Conservation (phyloP, 2,113 vertebrate species). For the Myxocyprinus asiaticus region DNA sequence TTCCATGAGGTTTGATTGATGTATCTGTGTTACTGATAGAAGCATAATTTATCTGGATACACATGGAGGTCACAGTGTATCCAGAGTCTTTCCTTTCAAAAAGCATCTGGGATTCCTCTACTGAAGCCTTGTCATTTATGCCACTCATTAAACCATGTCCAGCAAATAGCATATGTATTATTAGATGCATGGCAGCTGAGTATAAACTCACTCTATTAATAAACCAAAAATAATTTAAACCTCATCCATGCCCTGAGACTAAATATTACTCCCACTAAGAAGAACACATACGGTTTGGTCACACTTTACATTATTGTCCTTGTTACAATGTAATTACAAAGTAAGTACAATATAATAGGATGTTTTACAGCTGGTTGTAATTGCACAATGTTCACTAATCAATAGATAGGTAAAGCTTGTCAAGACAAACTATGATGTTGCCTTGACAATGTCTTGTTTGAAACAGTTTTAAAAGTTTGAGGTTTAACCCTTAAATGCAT, state of each 20-base stretch:
- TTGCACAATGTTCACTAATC: too few relatives aligned
- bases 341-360: too few relatives aligned
- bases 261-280: constrained; percentile 31
- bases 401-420: too few relatives aligned
- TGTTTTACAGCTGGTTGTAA: too few relatives aligned
- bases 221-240: constrained; percentile 61
- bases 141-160: constrained; percentile 46
- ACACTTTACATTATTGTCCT: neutral
- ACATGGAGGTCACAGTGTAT: constrained; percentile 27
- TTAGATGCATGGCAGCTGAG: constrained; percentile 71
- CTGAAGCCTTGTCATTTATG: constrained; percentile 54
- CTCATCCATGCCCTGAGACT: constrained; percentile 28
- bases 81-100: constrained; percentile 41
- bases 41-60: constrained; percentile 49
- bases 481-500: too few relatives aligned
- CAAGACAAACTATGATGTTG: too few relatives aligned
- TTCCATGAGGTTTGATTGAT: constrained; percentile 41
- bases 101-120: constrained; percentile 49
- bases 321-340: neutral
- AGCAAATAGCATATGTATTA: constrained; percentile 59
- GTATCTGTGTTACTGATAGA: neutral
- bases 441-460: too few relatives aligned
- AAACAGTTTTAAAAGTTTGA: too few relatives aligned
- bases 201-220: constrained; percentile 72
- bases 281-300: neutral